These are phyloP conservation scores for Pelecanus crispus DNA, from an alignment of 2,113 vertebrate genomes.

Conservation along the genomic window DNA sequence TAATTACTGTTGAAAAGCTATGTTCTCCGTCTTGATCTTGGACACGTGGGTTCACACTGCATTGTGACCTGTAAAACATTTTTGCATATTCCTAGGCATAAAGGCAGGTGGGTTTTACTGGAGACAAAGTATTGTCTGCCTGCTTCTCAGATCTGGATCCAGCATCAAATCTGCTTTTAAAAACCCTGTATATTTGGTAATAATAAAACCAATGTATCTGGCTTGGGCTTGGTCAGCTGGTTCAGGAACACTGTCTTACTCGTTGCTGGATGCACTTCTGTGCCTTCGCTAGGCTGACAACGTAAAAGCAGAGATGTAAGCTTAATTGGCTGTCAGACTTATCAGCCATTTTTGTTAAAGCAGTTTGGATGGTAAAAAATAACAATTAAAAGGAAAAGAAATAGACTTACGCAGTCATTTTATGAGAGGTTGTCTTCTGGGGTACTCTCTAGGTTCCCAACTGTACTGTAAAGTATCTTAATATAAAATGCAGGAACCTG, in stretches of 20 bases:
- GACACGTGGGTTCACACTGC: background rate
- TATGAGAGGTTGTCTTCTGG: background rate
- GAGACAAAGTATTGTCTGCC: background rate
- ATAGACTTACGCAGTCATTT: accelerated
- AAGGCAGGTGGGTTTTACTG: background rate
- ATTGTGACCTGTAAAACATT: background rate
- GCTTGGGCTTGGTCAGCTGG: background rate
- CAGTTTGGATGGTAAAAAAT: background rate
- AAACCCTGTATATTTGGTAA: background rate
- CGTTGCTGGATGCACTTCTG: background rate
- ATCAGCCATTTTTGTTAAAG: background rate
- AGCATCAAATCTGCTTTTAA: slow-evolving; percentile 5
- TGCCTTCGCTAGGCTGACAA: background rate
- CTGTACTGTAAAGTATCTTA: background rate
- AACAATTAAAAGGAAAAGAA: background rate
- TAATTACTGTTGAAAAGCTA: background rate
- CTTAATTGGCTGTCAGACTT: background rate
- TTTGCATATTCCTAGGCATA: background rate
- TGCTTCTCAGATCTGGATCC: slow-evolving; percentile 25
- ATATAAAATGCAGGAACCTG: background rate
- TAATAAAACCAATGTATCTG: background rate
- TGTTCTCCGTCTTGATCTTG: background rate
- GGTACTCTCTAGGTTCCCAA: background rate
- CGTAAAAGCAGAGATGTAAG: background rate
- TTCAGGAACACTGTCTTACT: background rate